Evolutionary conservation across 2,797 vertebrate genomes (phyloP).

Genomic region (Eleutherodactylus coqui): DNA sequence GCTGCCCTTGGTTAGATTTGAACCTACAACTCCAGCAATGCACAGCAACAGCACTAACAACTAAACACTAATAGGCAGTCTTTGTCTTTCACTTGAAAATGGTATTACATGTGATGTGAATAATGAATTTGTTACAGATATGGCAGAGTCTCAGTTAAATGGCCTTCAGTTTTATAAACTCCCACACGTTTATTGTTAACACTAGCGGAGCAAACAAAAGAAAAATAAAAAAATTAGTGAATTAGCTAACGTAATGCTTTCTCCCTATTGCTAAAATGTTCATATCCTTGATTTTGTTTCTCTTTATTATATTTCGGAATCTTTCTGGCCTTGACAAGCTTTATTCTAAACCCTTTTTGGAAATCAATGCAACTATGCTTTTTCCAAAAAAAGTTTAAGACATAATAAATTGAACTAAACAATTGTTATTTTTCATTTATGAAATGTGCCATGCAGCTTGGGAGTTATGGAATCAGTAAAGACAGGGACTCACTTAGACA

Average conservation of each 20-base stretch:
- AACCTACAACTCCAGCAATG: too few relatives aligned
- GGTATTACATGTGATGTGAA: neutral
- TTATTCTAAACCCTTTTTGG: neutral
- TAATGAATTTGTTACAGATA: neutral
- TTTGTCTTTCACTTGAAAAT: too few relatives aligned
- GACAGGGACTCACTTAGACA: too few relatives aligned
- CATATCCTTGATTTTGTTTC: neutral
- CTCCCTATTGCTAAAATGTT: neutral
- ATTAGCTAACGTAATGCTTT: neutral
- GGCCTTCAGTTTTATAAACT: conserved; percentile 17
- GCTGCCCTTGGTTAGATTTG: too few relatives aligned
- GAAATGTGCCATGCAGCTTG: conserved; percentile 58
- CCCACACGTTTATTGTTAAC: conserved; percentile 2
- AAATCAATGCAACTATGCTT: neutral
- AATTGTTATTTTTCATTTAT: conserved; percentile 70
- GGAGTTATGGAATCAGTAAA: conserved; percentile 33
- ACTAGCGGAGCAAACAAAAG: neutral
- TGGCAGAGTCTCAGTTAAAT: neutral
- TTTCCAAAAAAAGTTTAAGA: too few relatives aligned
- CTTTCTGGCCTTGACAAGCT: neutral
- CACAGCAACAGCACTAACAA: too few relatives aligned
- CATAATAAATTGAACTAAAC: conserved; percentile 52
- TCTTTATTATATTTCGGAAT: neutral
- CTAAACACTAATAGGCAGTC: too few relatives aligned
- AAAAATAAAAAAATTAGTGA: neutral